Base-by-base conservation (phyloP, 2,888 invertebrate species). In the Rhingia rostrata region DNA sequence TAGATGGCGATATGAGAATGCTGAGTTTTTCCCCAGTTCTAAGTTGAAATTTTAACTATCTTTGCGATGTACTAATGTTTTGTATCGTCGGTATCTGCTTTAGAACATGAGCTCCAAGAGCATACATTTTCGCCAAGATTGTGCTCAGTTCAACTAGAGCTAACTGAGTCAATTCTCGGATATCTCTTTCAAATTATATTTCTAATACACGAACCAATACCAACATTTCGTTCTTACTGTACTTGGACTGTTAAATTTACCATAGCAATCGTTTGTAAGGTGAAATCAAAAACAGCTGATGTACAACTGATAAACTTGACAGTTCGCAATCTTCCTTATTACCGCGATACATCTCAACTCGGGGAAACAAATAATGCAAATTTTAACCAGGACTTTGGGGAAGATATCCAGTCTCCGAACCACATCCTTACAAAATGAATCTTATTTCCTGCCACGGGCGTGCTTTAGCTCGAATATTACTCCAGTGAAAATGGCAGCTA, bases 401-500 rank as follows among this genome's bases (percentile, higher is more conserved):
- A 37, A 9, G 3, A 35, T 73, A 43, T 14, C 53, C 6, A 45
- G 4, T 5, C 39, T 49, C 3, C 33, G 35, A 43, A 67, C 7
- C 0, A 39, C 41, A 64, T 9, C 3, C 10, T 12, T 39, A 4
- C 22, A 4, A 35, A 80, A 47, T 61, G 66, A 49, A 39, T 30
- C 10, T 3, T 6, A 2, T 14, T 10, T 30, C 6, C 7, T 67
- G 47, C 33, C 5, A 4, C 33, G 41, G 6, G 35, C 70, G 10
- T 14, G 4, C 73, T 85, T 3, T 54, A 80, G 54, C 58, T 61
- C 77, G 4, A 60, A 43, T 45, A 77, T 86, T 9, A 80, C 86
- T 43, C 92, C 95, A 2, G 93, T 96, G 4, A 93, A 94, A 87
- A 91, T 96, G 88, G 93, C 95, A 0, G 95, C 94, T 87, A 93